Percentiles rank a stretch among this genome's conserved stretches.
phyloP scores from a whole-genome alignment of 2,113 vertebrate species.

The Carassius gibelio region DNA sequence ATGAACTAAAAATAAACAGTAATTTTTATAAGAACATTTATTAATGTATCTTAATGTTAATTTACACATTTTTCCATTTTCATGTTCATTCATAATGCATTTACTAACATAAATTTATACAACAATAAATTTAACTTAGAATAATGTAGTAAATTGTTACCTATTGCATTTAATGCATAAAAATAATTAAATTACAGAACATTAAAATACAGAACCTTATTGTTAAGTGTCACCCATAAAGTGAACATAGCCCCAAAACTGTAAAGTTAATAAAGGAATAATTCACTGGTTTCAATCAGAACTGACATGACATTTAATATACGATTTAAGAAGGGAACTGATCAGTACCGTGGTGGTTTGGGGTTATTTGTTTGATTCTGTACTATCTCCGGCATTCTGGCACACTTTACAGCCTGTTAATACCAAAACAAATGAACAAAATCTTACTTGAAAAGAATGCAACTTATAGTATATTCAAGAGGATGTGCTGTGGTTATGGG shows the following conservation, averaged over 20 bases:
- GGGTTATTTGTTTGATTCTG: slow-evolving; percentile 87
- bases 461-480: not conserved
- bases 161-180: not conserved
- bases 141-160: not conserved
- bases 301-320: not conserved
- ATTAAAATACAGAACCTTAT: not conserved
- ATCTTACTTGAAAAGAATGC: not conserved
- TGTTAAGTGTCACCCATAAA: not conserved
- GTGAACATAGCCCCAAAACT: not conserved
- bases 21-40: not conserved
- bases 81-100: not conserved
- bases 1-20: not conserved
- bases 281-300: not conserved
- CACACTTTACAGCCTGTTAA: slow-evolving; percentile 72
- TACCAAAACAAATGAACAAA: not conserved
- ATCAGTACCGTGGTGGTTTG: slow-evolving; percentile 71
- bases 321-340: not conserved
- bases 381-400: slow-evolving; percentile 97
- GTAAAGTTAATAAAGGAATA: not conserved
- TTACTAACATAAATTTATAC: not conserved
- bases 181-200: not conserved
- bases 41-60: not conserved
- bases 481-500: not conserved
- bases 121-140: not conserved
- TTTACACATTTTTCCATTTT: not conserved